Percentiles rank a stretch among this genome's conserved stretches.
Conservation (phyloP, 2,888 invertebrate species). For the Drosophila siamana region DNA sequence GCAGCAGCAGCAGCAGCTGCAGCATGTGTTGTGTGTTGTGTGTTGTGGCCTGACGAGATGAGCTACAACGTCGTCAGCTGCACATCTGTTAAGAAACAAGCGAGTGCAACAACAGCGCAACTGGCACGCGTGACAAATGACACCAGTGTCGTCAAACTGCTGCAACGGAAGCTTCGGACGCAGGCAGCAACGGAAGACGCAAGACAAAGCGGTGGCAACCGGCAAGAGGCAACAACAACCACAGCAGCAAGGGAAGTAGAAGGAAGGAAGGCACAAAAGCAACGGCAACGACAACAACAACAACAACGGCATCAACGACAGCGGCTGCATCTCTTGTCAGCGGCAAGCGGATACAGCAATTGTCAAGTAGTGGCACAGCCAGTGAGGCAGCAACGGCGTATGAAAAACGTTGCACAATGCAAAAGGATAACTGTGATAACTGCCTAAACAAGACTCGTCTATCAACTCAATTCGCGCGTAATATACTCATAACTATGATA, state of each 20-base stretch:
- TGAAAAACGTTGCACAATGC: constrained; percentile 32
- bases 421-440: constrained; percentile 31
- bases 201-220: constrained; percentile 5
- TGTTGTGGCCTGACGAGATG: constrained; percentile 14
- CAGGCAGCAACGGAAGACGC: constrained; percentile 15
- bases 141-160: constrained; percentile 71
- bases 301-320: background rate
- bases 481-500: background rate
- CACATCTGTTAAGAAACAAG: constrained; percentile 51
- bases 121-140: constrained; percentile 74
- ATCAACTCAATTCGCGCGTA: background rate
- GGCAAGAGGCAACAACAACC: background rate
- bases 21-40: background rate
- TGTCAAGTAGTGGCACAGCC: constrained; percentile 61
- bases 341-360: constrained; percentile 76
- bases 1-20: constrained; percentile 23
- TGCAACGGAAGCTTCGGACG: constrained; percentile 62
- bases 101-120: constrained; percentile 41
- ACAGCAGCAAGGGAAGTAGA: background rate
- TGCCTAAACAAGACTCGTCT: constrained; percentile 20
- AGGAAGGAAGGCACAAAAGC: background rate
- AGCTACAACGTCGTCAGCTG: constrained; percentile 6
- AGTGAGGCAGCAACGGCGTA: constrained; percentile 23
- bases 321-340: constrained; percentile 45
- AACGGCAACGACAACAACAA: background rate